phyloP scores from a whole-genome alignment of 2,113 vertebrate species.

The Heterotis niloticus region DNA sequence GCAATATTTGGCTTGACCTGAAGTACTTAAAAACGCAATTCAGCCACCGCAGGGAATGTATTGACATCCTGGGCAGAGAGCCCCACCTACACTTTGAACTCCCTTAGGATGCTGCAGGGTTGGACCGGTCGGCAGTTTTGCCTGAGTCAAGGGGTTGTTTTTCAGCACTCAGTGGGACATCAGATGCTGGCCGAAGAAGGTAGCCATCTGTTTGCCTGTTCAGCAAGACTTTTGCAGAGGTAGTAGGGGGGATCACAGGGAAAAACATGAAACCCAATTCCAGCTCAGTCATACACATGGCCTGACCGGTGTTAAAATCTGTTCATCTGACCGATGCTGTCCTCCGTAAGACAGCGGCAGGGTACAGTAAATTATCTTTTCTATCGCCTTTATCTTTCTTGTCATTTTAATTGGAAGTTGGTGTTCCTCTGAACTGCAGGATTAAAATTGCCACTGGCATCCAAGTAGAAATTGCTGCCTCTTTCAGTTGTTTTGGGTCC shows the following conservation, averaged over 20 bases:
- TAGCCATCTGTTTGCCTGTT: conserved; percentile 19
- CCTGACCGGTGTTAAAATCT: background rate
- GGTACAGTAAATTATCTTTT: background rate
- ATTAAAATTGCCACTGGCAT: background rate
- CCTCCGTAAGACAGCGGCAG: background rate
- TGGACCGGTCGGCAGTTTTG: background rate
- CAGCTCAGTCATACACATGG: no score
- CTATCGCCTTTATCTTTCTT: background rate
- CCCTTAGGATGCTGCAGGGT: background rate
- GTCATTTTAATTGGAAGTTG: no score
- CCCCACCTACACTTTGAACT: background rate
- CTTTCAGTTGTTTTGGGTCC: background rate
- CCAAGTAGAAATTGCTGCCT: background rate
- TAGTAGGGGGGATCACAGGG: no score
- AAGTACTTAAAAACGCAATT: no score
- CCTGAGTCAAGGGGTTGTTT: background rate
- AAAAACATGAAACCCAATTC: no score
- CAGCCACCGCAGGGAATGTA: no score
- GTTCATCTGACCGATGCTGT: background rate
- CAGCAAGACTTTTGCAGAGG: background rate
- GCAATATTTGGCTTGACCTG: no score
- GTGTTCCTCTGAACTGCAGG: no score
- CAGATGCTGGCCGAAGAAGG: background rate
- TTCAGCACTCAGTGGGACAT: conserved; percentile 4
- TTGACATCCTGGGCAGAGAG: background rate